These are phyloP conservation scores for Ciconia boyciana DNA, from an alignment of 2,113 vertebrate species.

Conservation along the genomic window DNA sequence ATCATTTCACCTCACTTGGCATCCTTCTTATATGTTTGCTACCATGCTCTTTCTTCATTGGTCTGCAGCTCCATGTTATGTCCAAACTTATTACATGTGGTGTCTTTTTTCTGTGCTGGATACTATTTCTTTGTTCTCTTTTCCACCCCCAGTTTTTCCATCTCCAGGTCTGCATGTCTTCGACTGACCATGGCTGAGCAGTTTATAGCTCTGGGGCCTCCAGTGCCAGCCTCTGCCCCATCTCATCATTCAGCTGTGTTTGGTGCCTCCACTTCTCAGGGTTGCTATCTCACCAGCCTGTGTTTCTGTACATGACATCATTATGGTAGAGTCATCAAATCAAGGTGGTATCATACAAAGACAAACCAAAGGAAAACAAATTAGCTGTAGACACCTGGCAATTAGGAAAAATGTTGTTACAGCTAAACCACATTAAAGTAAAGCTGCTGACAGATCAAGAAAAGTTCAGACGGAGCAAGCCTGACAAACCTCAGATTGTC, in stretches of 20 bases:
- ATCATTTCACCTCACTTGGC: background rate
- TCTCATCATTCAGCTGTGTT: background rate
- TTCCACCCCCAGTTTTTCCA: rapidly evolving
- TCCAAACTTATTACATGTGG: rapidly evolving
- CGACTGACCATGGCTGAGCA: background rate
- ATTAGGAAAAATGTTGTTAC: background rate
- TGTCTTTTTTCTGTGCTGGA: background rate
- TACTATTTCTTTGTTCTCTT: background rate
- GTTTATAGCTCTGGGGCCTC: background rate
- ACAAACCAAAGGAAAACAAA: background rate
- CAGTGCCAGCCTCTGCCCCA: background rate
- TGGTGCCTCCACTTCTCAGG: background rate
- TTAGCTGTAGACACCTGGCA: background rate
- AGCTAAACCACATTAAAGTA: background rate
- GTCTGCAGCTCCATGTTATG: background rate
- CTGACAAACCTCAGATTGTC: background rate
- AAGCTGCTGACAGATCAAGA: background rate
- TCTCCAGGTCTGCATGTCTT: background rate
- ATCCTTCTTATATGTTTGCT: background rate
- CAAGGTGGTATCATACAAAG: background rate
- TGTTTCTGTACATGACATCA: background rate
- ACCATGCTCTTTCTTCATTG: background rate
- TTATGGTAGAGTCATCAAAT: background rate
- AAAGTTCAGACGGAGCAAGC: background rate
- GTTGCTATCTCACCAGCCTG: background rate